Percentiles rank a stretch among this genome's conserved stretches.
These are phyloP conservation scores for Limnodromus scolopaceus DNA, from an alignment of 2,797 vertebrate genomes.

Conservation along the genomic window DNA sequence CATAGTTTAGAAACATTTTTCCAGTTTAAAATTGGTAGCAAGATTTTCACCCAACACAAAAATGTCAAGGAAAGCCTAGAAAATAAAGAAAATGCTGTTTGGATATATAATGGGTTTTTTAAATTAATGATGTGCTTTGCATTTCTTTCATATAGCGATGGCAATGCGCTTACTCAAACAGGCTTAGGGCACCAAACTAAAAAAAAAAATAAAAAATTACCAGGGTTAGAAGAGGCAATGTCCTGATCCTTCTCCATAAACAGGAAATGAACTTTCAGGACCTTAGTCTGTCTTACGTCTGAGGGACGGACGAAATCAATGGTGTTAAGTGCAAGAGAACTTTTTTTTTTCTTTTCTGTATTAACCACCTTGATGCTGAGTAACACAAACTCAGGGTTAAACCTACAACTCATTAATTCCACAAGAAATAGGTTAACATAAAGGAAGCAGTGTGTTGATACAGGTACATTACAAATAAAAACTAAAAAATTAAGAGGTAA, in stretches of 20 bases:
- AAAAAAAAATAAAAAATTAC: background rate
- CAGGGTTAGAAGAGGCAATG: background rate
- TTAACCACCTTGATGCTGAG: background rate
- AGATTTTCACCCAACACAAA: background rate
- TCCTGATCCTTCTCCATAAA: background rate
- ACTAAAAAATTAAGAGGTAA: background rate
- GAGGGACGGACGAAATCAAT: background rate
- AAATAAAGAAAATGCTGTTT: background rate
- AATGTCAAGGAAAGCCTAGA: background rate
- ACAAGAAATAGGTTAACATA: background rate
- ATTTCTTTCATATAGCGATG: background rate
- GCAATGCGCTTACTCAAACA: background rate
- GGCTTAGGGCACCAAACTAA: background rate
- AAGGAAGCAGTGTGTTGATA: background rate
- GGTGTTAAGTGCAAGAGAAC: background rate
- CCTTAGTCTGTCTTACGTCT: background rate
- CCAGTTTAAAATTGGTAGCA: background rate
- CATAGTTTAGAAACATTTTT: conserved; percentile 12
- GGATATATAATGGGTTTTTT: background rate
- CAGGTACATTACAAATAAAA: background rate
- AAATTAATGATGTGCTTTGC: background rate
- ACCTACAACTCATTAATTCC: background rate
- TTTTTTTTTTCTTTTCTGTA: background rate
- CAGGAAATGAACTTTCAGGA: conserved; percentile 7
- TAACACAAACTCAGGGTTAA: background rate